These are phyloP conservation scores for Cercopithecus mitis DNA, from an alignment of 2,797 vertebrate species.

Conservation along the genomic window DNA sequence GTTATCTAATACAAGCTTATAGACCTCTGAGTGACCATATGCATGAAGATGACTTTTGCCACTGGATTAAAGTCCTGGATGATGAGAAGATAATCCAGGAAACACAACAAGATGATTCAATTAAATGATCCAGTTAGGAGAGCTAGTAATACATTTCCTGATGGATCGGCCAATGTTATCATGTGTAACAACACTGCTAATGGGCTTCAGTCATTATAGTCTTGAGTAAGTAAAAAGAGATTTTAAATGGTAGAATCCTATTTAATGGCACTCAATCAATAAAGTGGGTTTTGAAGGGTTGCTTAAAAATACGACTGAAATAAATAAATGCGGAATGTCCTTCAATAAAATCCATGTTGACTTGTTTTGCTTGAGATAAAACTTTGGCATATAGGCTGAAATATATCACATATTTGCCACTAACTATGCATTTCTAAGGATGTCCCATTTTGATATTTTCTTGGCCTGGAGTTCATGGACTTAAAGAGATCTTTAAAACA, in stretches of 20 bases:
- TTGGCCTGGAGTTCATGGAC: not conserved
- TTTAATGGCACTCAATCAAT: not conserved
- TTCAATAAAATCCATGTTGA: constrained; percentile 25
- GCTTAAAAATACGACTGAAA: constrained; percentile 43
- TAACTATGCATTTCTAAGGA: not conserved
- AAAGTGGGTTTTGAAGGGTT: not conserved
- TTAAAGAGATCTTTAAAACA: not conserved
- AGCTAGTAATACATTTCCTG: not conserved
- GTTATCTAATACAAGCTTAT: not conserved
- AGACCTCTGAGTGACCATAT: not conserved
- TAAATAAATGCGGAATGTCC: constrained; percentile 7
- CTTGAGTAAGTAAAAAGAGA: not conserved
- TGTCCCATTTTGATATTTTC: constrained; percentile 13
- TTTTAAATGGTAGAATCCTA: not conserved
- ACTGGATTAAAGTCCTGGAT: not conserved
- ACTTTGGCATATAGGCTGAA: not conserved
- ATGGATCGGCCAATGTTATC: not conserved
- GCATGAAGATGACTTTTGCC: not conserved
- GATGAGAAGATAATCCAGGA: constrained; percentile 12
- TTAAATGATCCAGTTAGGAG: not conserved
- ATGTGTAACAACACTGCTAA: not conserved
- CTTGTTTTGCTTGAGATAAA: constrained; percentile 43
- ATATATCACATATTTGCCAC: not conserved
- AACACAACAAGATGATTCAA: not conserved
- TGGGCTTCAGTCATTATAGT: not conserved